These are phyloP conservation scores for Colletes latitarsis DNA, from an alignment of 1,140 invertebrate species.

Conservation along the genomic window DNA sequence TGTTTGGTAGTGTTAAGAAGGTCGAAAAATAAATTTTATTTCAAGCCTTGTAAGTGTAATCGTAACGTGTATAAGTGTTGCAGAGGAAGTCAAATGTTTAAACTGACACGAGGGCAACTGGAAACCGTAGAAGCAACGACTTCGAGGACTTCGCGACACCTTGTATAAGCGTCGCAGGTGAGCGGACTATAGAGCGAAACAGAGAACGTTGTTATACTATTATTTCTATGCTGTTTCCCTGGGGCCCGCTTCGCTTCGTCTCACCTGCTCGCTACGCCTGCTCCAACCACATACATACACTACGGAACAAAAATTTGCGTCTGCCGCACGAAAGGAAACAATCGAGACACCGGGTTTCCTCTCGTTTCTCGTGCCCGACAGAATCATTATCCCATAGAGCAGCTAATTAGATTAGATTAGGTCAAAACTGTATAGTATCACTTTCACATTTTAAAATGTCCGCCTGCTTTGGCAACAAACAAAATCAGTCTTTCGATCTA, in stretches of 20 bases:
- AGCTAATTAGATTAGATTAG: slow-evolving; percentile 24
- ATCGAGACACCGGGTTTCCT: slow-evolving; percentile 20
- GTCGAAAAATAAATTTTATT: too few relatives aligned
- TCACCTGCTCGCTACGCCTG: slow-evolving; percentile 60
- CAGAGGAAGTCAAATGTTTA: neutral
- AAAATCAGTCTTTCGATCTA: too few relatives aligned
- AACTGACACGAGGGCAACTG: neutral
- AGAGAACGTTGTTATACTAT: slow-evolving; percentile 74
- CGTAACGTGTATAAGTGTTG: too few relatives aligned
- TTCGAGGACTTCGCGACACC: slow-evolving; percentile 56
- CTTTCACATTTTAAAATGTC: neutral
- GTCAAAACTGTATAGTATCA: neutral
- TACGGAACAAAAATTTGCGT: slow-evolving; percentile 30
- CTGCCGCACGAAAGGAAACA: slow-evolving; percentile 5
- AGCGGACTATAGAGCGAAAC: slow-evolving; percentile 73
- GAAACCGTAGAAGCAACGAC: neutral
- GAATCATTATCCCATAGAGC: neutral
- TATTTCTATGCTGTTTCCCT: slow-evolving; percentile 72
- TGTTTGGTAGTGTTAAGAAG: too few relatives aligned
- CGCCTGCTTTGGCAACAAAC: too few relatives aligned
- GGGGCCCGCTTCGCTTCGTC: slow-evolving; percentile 68
- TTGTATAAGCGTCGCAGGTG: slow-evolving; percentile 70
- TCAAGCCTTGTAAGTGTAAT: too few relatives aligned
- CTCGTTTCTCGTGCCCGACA: neutral
- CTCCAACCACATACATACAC: slow-evolving; percentile 20